Conservation (phyloP, 2,113 vertebrate species). For the Chauna torquata region DNA sequence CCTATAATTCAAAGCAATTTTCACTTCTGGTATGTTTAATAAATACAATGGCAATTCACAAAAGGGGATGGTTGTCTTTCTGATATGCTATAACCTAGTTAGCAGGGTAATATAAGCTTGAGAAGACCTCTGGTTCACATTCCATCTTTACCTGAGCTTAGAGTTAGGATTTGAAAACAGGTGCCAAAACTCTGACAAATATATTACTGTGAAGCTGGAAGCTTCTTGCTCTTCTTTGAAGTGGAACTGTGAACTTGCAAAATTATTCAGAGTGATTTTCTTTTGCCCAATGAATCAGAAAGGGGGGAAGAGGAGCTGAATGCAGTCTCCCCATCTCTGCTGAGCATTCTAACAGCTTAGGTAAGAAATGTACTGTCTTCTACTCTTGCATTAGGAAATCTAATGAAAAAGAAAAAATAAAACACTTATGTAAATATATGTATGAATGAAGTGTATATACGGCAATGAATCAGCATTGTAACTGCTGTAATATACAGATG, state of each 20-base stretch:
- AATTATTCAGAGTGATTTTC: not conserved
- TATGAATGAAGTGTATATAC: not conserved
- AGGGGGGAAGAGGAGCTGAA: not conserved
- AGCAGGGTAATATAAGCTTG: not conserved
- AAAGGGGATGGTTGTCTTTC: not conserved
- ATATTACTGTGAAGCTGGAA: not conserved
- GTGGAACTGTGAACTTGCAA: not conserved
- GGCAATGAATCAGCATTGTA: not conserved
- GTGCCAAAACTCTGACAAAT: not conserved
- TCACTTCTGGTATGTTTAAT: not conserved
- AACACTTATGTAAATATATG: not conserved
- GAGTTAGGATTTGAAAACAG: not conserved
- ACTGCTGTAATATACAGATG: not conserved
- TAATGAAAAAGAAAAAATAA: not conserved
- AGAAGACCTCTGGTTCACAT: not conserved
- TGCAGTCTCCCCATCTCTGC: not conserved
- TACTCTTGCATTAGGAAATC: not conserved
- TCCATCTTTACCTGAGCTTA: not conserved
- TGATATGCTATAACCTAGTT: not conserved
- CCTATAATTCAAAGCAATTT: not conserved
- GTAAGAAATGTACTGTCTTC: not conserved
- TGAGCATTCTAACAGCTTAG: not conserved
- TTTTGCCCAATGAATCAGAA: not conserved
- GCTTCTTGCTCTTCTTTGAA: not conserved
- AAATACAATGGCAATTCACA: not conserved